Evolutionary conservation across 2,113 vertebrate genomes (phyloP).

Genomic region (Cephalophus harveyi): DNA sequence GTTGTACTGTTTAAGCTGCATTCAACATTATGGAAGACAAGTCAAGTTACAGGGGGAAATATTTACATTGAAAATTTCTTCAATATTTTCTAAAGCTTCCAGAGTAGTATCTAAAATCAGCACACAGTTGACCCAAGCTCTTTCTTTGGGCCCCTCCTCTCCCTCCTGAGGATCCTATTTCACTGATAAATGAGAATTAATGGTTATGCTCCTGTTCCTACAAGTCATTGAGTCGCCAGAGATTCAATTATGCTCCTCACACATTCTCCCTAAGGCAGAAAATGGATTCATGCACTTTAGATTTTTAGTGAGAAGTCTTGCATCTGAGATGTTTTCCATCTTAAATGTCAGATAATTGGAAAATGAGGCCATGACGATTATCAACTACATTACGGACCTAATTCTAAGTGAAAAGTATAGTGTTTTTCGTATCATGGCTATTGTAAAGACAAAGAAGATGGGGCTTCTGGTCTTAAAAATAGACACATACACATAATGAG

Average conservation of each 20-base stretch:
- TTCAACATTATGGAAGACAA: background rate
- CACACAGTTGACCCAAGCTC: background rate
- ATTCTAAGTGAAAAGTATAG: background rate
- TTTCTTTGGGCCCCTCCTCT: background rate
- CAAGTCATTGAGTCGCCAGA: background rate
- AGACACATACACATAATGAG: background rate
- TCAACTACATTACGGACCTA: background rate
- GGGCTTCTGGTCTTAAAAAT: background rate
- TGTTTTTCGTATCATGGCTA: background rate
- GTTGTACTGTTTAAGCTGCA: background rate
- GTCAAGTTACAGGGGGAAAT: background rate
- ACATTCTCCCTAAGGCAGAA: background rate
- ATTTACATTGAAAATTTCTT: background rate
- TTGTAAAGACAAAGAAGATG: background rate
- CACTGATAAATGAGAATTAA: background rate
- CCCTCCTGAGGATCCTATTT: background rate
- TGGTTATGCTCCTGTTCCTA: background rate
- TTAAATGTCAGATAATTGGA: slow-evolving; percentile 10
- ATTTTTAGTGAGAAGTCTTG: background rate
- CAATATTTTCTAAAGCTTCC: background rate
- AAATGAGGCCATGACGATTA: background rate
- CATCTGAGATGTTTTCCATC: background rate
- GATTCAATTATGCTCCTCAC: background rate
- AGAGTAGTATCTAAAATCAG: background rate
- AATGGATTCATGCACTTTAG: background rate